These are phyloP conservation scores for Protophormia terraenovae DNA, from an alignment of 2,888 invertebrate species.

Conservation along the genomic window DNA sequence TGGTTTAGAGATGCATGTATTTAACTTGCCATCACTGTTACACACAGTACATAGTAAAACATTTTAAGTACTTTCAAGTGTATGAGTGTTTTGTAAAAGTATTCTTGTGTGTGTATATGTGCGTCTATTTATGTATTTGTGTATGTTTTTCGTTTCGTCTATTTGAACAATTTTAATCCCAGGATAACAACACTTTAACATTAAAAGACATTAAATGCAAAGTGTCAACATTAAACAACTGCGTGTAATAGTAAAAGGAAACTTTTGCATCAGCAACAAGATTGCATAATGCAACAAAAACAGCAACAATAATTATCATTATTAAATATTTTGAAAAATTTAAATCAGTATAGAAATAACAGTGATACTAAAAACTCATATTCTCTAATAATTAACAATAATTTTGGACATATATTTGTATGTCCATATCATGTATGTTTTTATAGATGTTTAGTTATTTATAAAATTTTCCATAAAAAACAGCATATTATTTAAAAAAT, in stretches of 20 bases:
- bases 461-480: no score
- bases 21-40: background rate
- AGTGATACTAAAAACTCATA: background rate
- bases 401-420: no score
- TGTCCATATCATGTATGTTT: no score
- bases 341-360: background rate
- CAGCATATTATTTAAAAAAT: no score
- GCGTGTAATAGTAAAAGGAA: slow-evolving; percentile 35
- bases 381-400: no score
- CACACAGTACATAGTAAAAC: background rate
- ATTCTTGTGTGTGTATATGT: background rate
- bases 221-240: slow-evolving; percentile 65
- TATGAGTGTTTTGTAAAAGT: background rate
- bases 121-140: background rate
- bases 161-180: slow-evolving; percentile 64
- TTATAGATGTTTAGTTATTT: no score
- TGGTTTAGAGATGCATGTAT: background rate
- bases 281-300: slow-evolving; percentile 29
- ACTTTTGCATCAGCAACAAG: slow-evolving; percentile 35
- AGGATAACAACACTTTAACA: slow-evolving; percentile 70
- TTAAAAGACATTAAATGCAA: slow-evolving; percentile 64
- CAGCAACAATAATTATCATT: slow-evolving; percentile 23
- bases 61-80: background rate
- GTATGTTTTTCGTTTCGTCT: background rate
- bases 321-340: slow-evolving; percentile 39